phyloP scores from a whole-genome alignment of 2,888 invertebrate species.

The Tiliacea citrago region DNA sequence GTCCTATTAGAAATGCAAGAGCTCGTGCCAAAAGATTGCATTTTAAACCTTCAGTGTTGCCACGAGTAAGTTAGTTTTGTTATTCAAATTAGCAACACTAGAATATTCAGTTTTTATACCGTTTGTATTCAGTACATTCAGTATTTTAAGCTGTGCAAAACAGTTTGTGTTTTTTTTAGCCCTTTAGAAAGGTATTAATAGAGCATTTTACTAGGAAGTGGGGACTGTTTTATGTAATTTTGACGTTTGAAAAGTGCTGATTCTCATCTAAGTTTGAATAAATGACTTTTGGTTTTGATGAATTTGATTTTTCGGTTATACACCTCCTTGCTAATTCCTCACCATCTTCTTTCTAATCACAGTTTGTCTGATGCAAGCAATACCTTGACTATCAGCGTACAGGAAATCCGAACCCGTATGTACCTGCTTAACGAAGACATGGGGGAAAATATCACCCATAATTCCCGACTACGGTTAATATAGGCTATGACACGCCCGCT shows the following conservation, averaged over 20 bases:
- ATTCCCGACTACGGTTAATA: slow-evolving; percentile 6
- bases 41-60: slow-evolving; percentile 35
- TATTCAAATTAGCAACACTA: slow-evolving; percentile 54
- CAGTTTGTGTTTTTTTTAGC: not conserved
- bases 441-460: not conserved
- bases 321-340: no score
- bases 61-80: slow-evolving; percentile 46
- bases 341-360: not conserved
- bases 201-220: no score
- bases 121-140: not conserved
- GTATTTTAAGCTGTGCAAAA: not conserved
- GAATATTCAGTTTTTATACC: slow-evolving; percentile 37
- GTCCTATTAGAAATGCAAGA: slow-evolving; percentile 35
- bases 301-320: no score
- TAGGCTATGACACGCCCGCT: slow-evolving; percentile 6
- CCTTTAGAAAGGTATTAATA: not conserved
- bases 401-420: not conserved
- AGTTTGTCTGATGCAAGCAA: not conserved
- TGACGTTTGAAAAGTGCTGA: no score
- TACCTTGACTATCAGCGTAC: not conserved
- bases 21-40: slow-evolving; percentile 48
- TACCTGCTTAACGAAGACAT: slow-evolving; percentile 1
- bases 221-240: no score
- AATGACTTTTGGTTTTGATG: no score
- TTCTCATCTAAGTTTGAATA: no score